These are phyloP conservation scores for Raphicerus campestris DNA, from an alignment of 2,113 vertebrate genomes.

Conservation along the genomic window DNA sequence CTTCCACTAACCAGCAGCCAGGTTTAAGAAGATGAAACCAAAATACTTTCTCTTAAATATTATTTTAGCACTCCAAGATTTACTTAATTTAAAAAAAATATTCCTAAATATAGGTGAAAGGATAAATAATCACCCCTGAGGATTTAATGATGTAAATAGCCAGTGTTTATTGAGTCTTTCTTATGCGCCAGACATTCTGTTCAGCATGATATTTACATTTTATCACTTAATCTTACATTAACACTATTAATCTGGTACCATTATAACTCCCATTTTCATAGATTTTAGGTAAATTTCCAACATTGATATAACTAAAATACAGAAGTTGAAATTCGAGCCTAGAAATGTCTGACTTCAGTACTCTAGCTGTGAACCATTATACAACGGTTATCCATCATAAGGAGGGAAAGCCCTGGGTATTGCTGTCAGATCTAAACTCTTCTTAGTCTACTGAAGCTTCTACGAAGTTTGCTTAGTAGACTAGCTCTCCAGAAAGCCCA, in stretches of 20 bases:
- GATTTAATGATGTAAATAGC: not conserved
- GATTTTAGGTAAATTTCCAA: not conserved
- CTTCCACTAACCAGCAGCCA: not conserved
- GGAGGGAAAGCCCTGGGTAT: not conserved
- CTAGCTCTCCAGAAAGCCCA: not conserved
- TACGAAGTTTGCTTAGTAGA: not conserved
- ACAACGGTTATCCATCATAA: not conserved
- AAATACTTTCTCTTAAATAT: conserved; percentile 44
- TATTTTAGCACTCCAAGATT: conserved; percentile 22
- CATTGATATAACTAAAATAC: not conserved
- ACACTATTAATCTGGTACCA: not conserved
- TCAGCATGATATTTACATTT: not conserved
- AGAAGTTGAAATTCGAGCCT: not conserved
- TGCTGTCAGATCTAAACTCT: not conserved
- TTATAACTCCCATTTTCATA: not conserved
- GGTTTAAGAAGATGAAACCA: not conserved
- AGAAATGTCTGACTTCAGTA: not conserved
- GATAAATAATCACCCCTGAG: not conserved
- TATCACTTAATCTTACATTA: not conserved
- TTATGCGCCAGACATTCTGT: not conserved
- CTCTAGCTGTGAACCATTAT: not conserved
- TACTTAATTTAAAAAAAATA: not conserved
- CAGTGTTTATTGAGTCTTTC: not conserved
- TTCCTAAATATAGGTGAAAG: not conserved
- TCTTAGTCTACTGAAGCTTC: not conserved